phyloP scores from a whole-genome alignment of 2,888 invertebrate species.

The Eupithecia insigniata region DNA sequence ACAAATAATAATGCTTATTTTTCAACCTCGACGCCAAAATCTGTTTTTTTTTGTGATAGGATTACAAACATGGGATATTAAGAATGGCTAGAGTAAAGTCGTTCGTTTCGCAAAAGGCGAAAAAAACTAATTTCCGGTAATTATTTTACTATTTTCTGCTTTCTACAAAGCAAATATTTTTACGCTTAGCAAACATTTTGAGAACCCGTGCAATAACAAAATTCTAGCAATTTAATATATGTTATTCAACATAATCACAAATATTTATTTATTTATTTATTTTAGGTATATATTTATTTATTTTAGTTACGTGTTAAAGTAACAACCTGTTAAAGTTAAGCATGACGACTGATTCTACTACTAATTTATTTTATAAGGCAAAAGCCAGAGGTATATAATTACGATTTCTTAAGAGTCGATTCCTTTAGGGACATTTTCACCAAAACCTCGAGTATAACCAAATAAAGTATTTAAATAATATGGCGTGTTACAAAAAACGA shows the following conservation, averaged over 20 bases:
- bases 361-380: slow-evolving; percentile 29
- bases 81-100: not conserved
- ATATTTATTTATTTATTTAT: not conserved
- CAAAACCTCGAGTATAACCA: slow-evolving; percentile 1
- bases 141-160: not conserved
- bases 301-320: not conserved
- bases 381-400: slow-evolving; percentile 35
- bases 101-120: not conserved
- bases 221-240: not conserved
- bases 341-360: slow-evolving; percentile 13
- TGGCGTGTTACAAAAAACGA: no score
- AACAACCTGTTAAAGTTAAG: slow-evolving; percentile 10
- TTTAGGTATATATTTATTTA: not conserved
- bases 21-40: not conserved
- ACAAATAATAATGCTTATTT: not conserved
- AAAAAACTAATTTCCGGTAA: not conserved
- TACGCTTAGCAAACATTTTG: no score
- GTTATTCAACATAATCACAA: not conserved
- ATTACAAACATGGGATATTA: not conserved
- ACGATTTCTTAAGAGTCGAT: slow-evolving; percentile 20
- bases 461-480: no score
- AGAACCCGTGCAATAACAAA: not conserved
- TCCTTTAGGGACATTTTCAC: not conserved
- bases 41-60: not conserved
- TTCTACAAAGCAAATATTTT: not conserved